Conservation (phyloP, 1,140 invertebrate genomes). For the Anagrus nilaparvatae region DNA sequence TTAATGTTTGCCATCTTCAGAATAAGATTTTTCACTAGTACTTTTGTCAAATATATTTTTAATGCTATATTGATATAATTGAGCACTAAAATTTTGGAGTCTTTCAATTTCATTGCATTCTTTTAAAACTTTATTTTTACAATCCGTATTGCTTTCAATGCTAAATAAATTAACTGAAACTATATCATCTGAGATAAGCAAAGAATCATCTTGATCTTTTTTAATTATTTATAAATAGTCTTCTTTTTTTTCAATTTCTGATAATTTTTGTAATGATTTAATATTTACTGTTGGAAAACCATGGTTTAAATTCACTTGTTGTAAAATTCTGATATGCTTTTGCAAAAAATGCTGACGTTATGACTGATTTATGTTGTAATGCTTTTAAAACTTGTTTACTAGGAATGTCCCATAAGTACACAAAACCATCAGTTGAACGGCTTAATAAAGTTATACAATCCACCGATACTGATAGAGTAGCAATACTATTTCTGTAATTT, state of each 20-base stretch:
- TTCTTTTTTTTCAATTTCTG: slow-evolving; percentile 26
- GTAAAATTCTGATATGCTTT: slow-evolving; percentile 40
- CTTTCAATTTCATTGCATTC: slow-evolving; percentile 34
- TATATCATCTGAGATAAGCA: no score
- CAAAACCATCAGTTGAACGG: slow-evolving; percentile 59
- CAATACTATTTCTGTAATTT: slow-evolving; percentile 58
- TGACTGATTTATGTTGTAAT: slow-evolving; percentile 58
- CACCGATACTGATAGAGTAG: slow-evolving; percentile 57
- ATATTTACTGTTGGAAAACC: slow-evolving; percentile 35
- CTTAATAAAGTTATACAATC: slow-evolving; percentile 61
- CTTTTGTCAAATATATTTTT: slow-evolving; percentile 28
- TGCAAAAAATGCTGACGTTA: slow-evolving; percentile 59
- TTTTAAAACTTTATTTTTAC: slow-evolving; percentile 20
- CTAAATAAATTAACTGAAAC: no score
- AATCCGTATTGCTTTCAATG: slow-evolving; percentile 12
- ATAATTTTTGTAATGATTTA: slow-evolving; percentile 27
- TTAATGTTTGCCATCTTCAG: no score
- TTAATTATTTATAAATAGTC: slow-evolving; percentile 27
- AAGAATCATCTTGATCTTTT: slow-evolving; percentile 25
- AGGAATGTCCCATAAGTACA: slow-evolving; percentile 69
- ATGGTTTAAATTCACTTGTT: slow-evolving; percentile 33
- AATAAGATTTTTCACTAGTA: no score
- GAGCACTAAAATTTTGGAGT: slow-evolving; percentile 40
- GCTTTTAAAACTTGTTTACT: slow-evolving; percentile 61
- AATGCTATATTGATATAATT: slow-evolving; percentile 42